Conservation (phyloP, 1,140 invertebrate genomes). For the Drosophila ogumai region DNA sequence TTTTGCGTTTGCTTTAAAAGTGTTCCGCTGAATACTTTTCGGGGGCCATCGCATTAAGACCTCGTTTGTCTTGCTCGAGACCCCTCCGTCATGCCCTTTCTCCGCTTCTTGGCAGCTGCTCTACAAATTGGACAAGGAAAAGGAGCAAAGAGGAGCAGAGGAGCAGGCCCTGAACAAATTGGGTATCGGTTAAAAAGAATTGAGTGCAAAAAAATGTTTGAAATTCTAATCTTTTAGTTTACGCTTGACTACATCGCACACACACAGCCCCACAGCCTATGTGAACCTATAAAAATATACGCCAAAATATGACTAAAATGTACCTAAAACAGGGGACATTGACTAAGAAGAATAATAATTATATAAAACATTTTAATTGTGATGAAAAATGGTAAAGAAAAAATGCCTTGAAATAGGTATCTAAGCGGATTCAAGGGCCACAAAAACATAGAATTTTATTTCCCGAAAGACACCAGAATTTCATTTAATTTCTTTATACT, state of each 20-base stretch:
- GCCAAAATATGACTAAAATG: slow-evolving; percentile 25
- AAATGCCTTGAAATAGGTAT: neutral
- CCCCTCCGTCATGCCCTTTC: slow-evolving; percentile 20
- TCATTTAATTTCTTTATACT: neutral
- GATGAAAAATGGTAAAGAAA: neutral
- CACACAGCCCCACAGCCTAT: slow-evolving; percentile 11
- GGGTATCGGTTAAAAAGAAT: slow-evolving; percentile 48
- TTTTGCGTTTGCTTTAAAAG: slow-evolving; percentile 51
- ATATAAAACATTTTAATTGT: neutral
- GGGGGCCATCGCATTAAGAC: slow-evolving; percentile 37
- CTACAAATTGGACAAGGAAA: slow-evolving; percentile 66
- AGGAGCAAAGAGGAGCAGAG: slow-evolving; percentile 5
- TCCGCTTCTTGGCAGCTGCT: slow-evolving; percentile 65
- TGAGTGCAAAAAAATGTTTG: slow-evolving; percentile 64
- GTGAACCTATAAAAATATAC: slow-evolving; percentile 37
- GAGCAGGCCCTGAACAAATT: slow-evolving; percentile 36
- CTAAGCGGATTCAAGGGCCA: neutral
- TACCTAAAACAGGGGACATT: slow-evolving; percentile 34
- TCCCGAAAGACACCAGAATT: no score
- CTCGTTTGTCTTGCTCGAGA: slow-evolving; percentile 38
- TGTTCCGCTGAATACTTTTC: slow-evolving; percentile 42
- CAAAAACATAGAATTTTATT: neutral
- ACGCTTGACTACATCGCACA: slow-evolving; percentile 69
- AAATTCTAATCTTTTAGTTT: slow-evolving; percentile 77
- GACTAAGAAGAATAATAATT: slow-evolving; percentile 8